Evolutionary conservation across 2,888 invertebrate genomes (phyloP), one percentile per base, ranked within the genome.

Genomic region (Pristionchus exspectatus): DNA sequence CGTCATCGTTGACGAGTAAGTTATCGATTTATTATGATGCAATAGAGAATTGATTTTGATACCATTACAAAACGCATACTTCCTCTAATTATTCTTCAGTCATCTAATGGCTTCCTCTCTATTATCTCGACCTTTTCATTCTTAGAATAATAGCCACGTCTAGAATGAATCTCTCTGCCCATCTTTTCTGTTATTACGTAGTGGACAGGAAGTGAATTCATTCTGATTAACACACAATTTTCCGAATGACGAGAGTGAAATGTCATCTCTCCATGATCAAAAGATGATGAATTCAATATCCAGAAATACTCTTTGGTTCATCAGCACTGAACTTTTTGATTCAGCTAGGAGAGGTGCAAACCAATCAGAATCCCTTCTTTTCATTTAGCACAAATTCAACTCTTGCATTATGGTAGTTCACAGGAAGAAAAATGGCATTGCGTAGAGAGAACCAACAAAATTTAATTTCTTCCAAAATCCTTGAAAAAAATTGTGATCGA

Each of bases 391-490:
- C 27, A 4, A 27, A 66, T 66, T 66, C 27, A 12, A 66, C 66
- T 66, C 66, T 27, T 66, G 27, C n/a, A 66, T 24, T 66, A 16
- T 66, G n/a, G 7, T n/a, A 24, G 66, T 66, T 66, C 66, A 66
- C 12, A 12, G 27, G 27, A 66, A n/a, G 66, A 66, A 27, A n/a
- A 27, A 24, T 27, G 66, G 18, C 66, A 66, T n/a, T 66, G n/a
- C 66, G 21, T 18, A 59, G 59, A 24, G 59, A 59, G 24, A 66
- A 1, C 66, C 66, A 66, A 66, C 66, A 27, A 2, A 27, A n/a
- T 33, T 74, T 38, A 74, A 74, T 74, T 74, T 33, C 74, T 59
- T 59, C 33, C 74, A 38, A 38, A 74, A 74, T 74, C 74, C 74
- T 74, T 74, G 74, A 18, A 30, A 30, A 72, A 72, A 18, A 24